A percentile compares a stretch with the other conserved stretches of the same genome.
Evolutionary conservation across 2,888 invertebrate species (phyloP).

Genomic region (Dryadula phaetusa): DNA sequence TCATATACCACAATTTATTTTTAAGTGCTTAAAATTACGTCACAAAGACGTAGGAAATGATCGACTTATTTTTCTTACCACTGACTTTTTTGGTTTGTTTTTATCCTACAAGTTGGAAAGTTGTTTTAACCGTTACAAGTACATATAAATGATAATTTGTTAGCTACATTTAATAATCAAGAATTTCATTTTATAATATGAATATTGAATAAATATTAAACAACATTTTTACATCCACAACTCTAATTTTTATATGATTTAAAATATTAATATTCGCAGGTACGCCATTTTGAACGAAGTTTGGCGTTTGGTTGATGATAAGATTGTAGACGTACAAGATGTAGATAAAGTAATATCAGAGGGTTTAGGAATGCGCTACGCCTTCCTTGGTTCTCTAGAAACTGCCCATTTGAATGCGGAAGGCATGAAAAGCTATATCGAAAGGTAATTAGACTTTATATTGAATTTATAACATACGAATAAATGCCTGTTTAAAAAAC

Average conservation of each 20-base stretch:
- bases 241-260: not conserved
- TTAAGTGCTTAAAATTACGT: not conserved
- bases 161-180: not conserved
- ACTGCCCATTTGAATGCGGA: constrained; percentile 97
- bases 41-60: constrained; percentile 12
- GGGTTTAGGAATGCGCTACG: constrained; percentile 97
- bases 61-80: not conserved
- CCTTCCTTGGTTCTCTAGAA: constrained; percentile 97
- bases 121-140: constrained; percentile 12
- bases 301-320: constrained; percentile 94
- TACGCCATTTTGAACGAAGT: constrained; percentile 97
- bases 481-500: not conserved
- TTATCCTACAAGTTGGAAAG: constrained; percentile 3
- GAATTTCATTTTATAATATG: not conserved
- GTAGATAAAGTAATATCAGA: constrained; percentile 97
- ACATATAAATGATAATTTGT: not conserved
- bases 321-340: constrained; percentile 93
- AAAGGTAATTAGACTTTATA: constrained; percentile 69
- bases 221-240: not conserved
- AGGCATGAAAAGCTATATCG: constrained; percentile 87
- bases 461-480: not conserved
- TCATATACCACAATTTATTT: not conserved
- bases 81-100: not conserved
- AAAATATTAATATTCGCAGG: constrained; percentile 63
- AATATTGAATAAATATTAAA: not conserved